These are phyloP conservation scores for Hemistola chrysoprasaria DNA, from an alignment of 2,888 invertebrate species.

Conservation along the genomic window DNA sequence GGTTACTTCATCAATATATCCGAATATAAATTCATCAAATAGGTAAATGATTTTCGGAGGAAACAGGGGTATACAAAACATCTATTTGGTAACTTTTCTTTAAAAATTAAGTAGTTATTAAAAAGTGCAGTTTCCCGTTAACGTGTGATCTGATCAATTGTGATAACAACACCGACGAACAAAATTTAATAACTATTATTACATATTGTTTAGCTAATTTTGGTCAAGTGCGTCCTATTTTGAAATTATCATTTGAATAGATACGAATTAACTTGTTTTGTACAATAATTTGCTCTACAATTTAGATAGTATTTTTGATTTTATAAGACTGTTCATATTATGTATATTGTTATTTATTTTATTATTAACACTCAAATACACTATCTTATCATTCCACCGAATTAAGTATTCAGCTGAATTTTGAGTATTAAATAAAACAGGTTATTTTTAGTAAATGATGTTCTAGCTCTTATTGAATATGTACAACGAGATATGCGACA, in stretches of 20 bases:
- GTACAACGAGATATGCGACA: too few species aligned
- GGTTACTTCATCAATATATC: too few species aligned
- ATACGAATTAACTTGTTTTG: constrained; percentile 51
- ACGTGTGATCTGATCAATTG: constrained; percentile 29
- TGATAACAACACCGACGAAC: constrained; percentile 39
- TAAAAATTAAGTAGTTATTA: too few species aligned
- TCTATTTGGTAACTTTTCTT: too few species aligned
- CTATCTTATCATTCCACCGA: constrained; percentile 74
- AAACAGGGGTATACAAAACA: too few species aligned
- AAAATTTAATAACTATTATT: constrained; percentile 30
- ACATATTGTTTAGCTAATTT: constrained; percentile 37
- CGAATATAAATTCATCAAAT: too few species aligned
- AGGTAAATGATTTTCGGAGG: too few species aligned
- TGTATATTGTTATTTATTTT: constrained; percentile 53
- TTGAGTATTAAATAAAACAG: constrained; percentile 57
- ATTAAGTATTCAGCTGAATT: constrained; percentile 64
- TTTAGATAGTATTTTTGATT: constrained; percentile 60
- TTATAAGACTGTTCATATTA: constrained; percentile 69
- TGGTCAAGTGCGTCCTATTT: constrained; percentile 55
- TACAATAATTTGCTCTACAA: constrained; percentile 55
- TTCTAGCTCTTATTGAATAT: constrained; percentile 23
- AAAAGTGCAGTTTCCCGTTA: too few species aligned
- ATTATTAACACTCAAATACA: constrained; percentile 66
- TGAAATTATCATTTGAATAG: constrained; percentile 44
- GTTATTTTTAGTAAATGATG: constrained; percentile 59